Conservation (phyloP, 2,797 vertebrate species). For the Carcharodon carcharias region DNA sequence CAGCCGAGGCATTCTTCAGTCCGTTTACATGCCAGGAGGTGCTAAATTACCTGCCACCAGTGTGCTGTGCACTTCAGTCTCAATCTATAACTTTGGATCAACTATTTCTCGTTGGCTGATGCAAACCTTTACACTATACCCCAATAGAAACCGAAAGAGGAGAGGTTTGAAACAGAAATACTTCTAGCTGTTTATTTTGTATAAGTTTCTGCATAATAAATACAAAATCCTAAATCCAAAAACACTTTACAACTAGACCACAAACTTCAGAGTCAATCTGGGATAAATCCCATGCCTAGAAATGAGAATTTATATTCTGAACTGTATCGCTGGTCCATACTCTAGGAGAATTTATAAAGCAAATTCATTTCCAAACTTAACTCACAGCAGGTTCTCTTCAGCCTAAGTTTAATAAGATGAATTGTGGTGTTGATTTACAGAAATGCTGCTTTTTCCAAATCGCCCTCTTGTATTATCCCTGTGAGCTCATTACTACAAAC, state of each 20-base stretch:
- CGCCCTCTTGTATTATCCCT: too few relatives aligned
- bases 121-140: neutral
- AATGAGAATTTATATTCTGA: neutral
- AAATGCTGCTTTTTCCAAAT: neutral
- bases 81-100: neutral
- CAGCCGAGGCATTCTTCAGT: neutral
- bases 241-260: neutral
- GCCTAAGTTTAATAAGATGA: neutral
- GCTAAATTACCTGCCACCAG: conserved; percentile 1
- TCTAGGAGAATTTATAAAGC: neutral
- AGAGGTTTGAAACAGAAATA: neutral
- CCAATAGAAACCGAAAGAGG: neutral
- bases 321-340: neutral
- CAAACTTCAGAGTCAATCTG: neutral
- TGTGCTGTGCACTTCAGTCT: neutral
- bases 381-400: neutral
- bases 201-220: neutral
- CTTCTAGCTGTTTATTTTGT: neutral
- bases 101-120: neutral
- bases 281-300: neutral
- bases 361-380: conserved; percentile 1
- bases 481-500: neutral
- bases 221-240: neutral
- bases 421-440: neutral
- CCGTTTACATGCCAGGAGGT: neutral